phyloP scores from a whole-genome alignment of 1,140 invertebrate species.

The Nasonia longicornis region DNA sequence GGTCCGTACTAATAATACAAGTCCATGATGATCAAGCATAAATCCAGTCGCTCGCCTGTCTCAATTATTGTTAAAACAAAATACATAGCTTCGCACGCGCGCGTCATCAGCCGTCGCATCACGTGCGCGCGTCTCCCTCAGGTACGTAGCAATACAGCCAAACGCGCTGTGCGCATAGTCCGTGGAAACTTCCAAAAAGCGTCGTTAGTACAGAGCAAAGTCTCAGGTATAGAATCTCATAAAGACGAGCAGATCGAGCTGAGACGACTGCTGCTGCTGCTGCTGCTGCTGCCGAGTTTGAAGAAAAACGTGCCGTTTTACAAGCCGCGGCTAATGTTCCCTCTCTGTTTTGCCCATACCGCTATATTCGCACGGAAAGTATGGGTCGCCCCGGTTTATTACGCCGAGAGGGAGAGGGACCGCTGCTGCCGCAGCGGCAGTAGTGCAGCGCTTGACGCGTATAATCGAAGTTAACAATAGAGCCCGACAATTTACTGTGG shows the following conservation, averaged over 20 bases:
- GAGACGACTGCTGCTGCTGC: no score
- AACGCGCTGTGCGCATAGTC: no score
- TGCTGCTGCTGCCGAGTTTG: neutral
- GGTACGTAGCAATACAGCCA: neutral
- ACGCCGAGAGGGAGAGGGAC: neutral
- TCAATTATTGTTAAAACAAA: no score
- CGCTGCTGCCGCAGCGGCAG: neutral
- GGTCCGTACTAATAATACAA: no score
- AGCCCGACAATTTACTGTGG: conserved; percentile 20
- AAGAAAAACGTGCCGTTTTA: conserved; percentile 26
- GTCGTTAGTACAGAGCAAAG: neutral
- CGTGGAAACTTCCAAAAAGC: neutral
- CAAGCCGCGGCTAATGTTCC: neutral
- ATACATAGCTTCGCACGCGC: no score
- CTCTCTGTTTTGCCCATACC: neutral
- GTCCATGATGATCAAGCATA: no score
- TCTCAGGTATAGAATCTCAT: neutral
- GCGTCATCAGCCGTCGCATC: no score
- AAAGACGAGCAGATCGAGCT: no score
- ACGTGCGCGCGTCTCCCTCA: no score
- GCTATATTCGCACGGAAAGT: neutral
- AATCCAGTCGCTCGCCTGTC: no score
- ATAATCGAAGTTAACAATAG: conserved; percentile 43
- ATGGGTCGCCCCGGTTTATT: neutral
- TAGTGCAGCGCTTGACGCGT: neutral